phyloP scores from a whole-genome alignment of 2,113 vertebrate species.

The Melanerpes formicivorus region DNA sequence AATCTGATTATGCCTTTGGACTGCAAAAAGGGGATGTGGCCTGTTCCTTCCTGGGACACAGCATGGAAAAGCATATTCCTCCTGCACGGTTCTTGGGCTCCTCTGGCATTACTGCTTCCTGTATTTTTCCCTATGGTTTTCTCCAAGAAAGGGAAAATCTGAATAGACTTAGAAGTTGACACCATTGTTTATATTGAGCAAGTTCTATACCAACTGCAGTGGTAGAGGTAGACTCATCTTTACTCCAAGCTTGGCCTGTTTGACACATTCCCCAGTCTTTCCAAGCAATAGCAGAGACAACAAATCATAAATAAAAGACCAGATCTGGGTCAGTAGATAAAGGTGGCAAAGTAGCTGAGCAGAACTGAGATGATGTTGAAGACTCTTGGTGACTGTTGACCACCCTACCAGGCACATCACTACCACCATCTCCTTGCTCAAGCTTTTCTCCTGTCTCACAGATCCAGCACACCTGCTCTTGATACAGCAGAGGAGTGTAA shows the following conservation, averaged over 20 bases:
- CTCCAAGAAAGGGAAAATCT: not conserved
- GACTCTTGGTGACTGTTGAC: not conserved
- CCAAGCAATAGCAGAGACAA: not conserved
- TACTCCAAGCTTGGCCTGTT: not conserved
- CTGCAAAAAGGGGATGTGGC: not conserved
- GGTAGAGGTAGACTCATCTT: not conserved
- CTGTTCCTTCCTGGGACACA: not conserved
- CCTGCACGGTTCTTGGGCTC: not conserved
- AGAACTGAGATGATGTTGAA: not conserved
- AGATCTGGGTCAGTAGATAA: not conserved
- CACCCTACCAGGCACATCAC: not conserved
- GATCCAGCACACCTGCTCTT: not conserved
- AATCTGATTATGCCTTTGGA: not conserved
- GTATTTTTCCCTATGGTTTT: not conserved
- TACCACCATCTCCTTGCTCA: not conserved
- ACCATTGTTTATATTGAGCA: not conserved
- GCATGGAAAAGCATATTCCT: not conserved
- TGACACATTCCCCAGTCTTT: not conserved
- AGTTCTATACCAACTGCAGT: not conserved
- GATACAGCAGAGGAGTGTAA: not conserved
- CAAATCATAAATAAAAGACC: not conserved
- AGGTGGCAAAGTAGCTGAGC: not conserved
- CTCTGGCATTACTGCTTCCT: not conserved
- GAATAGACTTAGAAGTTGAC: not conserved
- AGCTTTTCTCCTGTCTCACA: not conserved